Conservation (phyloP, 2,888 invertebrate species). For the Fabriciana adippe region DNA sequence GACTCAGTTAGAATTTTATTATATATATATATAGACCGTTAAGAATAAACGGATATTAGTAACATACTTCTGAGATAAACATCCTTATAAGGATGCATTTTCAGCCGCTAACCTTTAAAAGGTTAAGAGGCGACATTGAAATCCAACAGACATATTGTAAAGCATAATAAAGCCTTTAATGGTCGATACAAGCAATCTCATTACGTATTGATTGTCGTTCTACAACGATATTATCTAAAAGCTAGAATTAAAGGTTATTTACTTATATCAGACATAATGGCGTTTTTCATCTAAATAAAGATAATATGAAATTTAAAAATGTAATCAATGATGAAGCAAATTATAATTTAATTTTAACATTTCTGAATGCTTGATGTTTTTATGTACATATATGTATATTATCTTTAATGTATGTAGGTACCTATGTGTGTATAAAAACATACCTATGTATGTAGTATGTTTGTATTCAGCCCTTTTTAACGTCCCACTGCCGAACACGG, state of each 20-base stretch:
- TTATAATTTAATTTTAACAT: too few relatives aligned
- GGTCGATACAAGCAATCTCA: constrained; percentile 18
- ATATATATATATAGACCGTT: too few relatives aligned
- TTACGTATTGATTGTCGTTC: constrained; percentile 13
- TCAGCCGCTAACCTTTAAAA: constrained; percentile 8
- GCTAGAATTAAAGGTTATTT: background rate
- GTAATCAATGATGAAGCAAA: too few relatives aligned
- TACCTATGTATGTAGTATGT: too few relatives aligned
- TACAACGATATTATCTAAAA: background rate
- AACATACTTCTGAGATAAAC: background rate
- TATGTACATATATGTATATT: too few relatives aligned
- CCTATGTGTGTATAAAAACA: too few relatives aligned
- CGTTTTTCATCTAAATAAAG: background rate
- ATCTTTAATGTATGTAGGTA: too few relatives aligned
- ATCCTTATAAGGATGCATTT: constrained; percentile 8
- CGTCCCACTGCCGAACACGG: too few relatives aligned
- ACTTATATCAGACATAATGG: background rate
- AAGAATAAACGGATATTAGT: too few relatives aligned
- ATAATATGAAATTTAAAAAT: background rate
- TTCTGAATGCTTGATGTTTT: too few relatives aligned
- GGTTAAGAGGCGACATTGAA: constrained; percentile 25
- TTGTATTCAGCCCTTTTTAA: too few relatives aligned
- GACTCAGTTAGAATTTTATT: too few relatives aligned
- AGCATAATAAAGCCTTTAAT: constrained; percentile 4
- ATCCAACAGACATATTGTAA: constrained; percentile 14